A percentile compares a stretch with the other conserved stretches of the same genome.
phyloP scores from a whole-genome alignment of 92 coral and sea anemone genomes.

The Actinostola sp. region DNA sequence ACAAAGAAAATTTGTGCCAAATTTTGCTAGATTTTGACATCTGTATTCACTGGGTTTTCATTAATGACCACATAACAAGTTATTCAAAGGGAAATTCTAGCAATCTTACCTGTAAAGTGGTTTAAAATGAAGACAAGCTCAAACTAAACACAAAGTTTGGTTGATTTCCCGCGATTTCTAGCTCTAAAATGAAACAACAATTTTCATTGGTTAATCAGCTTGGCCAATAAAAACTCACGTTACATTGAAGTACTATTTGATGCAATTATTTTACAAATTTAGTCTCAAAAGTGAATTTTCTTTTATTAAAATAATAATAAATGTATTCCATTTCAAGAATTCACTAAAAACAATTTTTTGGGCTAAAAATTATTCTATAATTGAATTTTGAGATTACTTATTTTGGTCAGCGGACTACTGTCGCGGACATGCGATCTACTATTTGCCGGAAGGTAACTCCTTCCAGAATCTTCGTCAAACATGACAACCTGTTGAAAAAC shows the following conservation, averaged over 20 bases:
- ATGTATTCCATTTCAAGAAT: too few relatives aligned
- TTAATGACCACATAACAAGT: background rate
- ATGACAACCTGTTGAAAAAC: background rate
- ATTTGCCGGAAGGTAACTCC: conserved; percentile 3
- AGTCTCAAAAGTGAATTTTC: too few relatives aligned
- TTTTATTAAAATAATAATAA: too few relatives aligned
- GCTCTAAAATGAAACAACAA: conserved; percentile 15
- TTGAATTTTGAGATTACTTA: background rate
- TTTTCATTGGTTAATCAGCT: conserved; percentile 46
- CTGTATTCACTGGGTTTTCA: background rate
- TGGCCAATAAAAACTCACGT: conserved; percentile 50
- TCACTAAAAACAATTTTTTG: too few relatives aligned
- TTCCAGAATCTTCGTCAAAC: background rate
- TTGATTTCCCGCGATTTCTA: conserved; percentile 81
- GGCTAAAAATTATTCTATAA: background rate
- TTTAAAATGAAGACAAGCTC: background rate
- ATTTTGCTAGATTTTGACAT: background rate
- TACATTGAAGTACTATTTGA: conserved; percentile 9
- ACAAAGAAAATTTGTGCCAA: background rate
- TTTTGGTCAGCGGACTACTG: conserved; percentile 17
- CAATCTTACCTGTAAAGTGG: conserved; percentile 2
- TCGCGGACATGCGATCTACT: conserved; percentile 4
- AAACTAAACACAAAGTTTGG: background rate
- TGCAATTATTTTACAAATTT: too few relatives aligned
- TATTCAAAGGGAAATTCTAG: background rate